Evolutionary conservation across 2,888 invertebrate species (phyloP), one percentile per base, ranked within the genome.

Genomic region (Tetheella fluctuosa): DNA sequence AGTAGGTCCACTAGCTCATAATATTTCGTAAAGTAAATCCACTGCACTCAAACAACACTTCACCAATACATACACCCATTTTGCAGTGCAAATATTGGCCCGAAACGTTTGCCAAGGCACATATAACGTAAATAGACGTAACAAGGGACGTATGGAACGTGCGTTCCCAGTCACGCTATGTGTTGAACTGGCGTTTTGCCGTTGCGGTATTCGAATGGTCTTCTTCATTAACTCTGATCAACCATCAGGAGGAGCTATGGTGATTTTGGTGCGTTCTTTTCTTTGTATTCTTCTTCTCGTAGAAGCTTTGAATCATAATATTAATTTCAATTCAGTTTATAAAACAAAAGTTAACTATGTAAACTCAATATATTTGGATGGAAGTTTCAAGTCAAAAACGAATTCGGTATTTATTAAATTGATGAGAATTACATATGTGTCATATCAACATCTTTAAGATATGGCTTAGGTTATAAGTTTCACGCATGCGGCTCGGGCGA

Each of bases 1-100:
- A 68, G 65, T 68, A 74, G 69, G 17, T 75, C 77, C 79, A 81
- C 84, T 84, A 88, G 76, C 89, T 87, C 83, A 86, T 86, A 74
- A 79, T 80, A 77, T 74, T 74, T 78, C 78, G 76, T 81, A 80
- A 81, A 71, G 77, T 83, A 76, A 80, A 79, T 79, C 80, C 88
- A 82, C 84, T 76, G 71, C 87, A 85, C 83, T 77, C 76, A 67
- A 76, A 77, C 79, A 84, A 71, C 89, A 90, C 88, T 81, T 78
- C 86, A 89, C 87, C 70, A 79, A 71, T 73, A 74, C 74, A 67
- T 73, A 77, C 77, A 82, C 79, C 85, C 90, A 90, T 90, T 77
- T 70, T 81, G 77, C 65, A 67, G 71, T 70, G 79, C 84, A 79
- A 87, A 86, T 82, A 76, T 83, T 80, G 74, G 76, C 61, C 68